These are phyloP conservation scores for Neoitamus cyanurus DNA, from an alignment of 2,888 invertebrate species.

Conservation along the genomic window DNA sequence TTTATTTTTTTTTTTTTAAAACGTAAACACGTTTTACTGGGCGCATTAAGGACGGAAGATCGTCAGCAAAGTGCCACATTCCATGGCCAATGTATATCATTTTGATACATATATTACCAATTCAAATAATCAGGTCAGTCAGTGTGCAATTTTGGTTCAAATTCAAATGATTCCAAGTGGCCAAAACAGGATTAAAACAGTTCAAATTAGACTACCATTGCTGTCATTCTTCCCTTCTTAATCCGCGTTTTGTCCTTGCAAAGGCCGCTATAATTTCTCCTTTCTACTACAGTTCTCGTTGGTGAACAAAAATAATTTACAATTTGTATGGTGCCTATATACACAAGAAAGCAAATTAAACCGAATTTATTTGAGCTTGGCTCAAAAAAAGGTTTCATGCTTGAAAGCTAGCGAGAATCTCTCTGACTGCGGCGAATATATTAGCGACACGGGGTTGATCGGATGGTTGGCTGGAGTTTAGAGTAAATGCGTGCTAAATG, in stretches of 20 bases:
- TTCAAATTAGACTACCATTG: neutral
- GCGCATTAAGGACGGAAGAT: slow-evolving; percentile 15
- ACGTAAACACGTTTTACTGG: slow-evolving; percentile 8
- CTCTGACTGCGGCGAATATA: neutral
- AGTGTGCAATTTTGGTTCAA: neutral
- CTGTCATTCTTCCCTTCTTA: neutral
- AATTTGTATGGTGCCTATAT: slow-evolving; percentile 3
- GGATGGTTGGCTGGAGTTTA: neutral
- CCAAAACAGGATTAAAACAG: neutral
- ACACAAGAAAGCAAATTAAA: neutral
- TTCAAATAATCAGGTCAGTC: neutral
- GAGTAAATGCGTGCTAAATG: slow-evolving; percentile 6
- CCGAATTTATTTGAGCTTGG: slow-evolving; percentile 12
- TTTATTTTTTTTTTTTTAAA: neutral
- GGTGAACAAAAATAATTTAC: slow-evolving; percentile 33
- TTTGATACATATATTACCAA: neutral
- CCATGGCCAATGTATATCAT: neutral
- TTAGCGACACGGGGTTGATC: neutral
- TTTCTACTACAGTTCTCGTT: neutral
- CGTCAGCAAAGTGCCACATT: neutral
- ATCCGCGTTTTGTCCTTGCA: neutral
- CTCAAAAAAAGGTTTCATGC: neutral
- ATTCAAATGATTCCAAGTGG: neutral
- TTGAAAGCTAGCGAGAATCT: neutral
- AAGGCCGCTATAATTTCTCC: neutral